Percentiles rank a stretch among this genome's conserved stretches.
Evolutionary conservation across 2,797 vertebrate genomes (phyloP).

Genomic region (Gallinago nigripennis): DNA sequence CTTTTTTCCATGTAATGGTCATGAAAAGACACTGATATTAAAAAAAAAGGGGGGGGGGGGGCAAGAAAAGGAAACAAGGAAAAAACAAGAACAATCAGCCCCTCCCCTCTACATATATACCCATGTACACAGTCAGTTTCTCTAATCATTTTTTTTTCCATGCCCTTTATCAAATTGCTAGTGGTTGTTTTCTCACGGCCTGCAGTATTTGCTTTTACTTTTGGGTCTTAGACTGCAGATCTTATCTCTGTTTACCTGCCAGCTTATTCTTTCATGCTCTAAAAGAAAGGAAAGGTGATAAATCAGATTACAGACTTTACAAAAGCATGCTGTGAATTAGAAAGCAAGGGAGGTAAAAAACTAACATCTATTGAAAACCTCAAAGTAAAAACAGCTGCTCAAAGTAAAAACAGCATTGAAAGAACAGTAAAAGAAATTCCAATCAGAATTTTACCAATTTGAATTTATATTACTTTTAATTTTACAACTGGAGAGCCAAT

Average conservation of each 20-base stretch:
- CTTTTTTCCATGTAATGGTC: background rate
- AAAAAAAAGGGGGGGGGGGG: background rate
- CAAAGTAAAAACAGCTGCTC: background rate
- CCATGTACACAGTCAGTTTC: background rate
- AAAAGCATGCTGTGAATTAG: background rate
- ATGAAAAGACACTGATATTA: background rate
- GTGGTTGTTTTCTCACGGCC: background rate
- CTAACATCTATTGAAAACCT: background rate
- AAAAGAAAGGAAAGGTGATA: background rate
- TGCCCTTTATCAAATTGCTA: background rate
- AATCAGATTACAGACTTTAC: background rate
- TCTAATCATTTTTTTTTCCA: background rate
- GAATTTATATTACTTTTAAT: background rate
- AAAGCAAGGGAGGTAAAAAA: background rate
- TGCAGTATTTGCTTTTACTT: background rate
- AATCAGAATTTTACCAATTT: background rate
- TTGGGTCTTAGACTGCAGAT: background rate
- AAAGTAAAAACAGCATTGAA: background rate
- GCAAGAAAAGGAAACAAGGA: fast-evolving
- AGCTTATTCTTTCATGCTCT: background rate
- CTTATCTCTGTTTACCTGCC: slow-evolving; percentile 2
- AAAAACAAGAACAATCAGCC: background rate
- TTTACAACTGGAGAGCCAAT: background rate
- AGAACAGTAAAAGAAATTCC: background rate
- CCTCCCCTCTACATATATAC: background rate